Evolutionary conservation across 2,113 vertebrate genomes (phyloP).

Genomic region (Sander lucioperca): DNA sequence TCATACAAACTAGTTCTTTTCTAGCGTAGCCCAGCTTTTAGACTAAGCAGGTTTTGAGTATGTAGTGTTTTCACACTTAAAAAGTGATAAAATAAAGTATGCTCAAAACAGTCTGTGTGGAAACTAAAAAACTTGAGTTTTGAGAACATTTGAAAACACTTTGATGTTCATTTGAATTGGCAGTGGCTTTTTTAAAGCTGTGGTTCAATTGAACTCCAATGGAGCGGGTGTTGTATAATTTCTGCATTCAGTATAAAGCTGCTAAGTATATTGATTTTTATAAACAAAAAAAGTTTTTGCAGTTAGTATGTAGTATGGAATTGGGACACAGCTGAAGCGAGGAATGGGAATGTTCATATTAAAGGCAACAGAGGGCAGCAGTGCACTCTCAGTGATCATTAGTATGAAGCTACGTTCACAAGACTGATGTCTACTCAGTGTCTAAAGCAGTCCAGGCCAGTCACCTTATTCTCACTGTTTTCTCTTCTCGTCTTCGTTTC

Average conservation of each 20-base stretch:
- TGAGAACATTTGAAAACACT: neutral
- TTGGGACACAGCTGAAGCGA: neutral
- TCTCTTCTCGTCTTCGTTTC: neutral
- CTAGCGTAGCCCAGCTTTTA: neutral
- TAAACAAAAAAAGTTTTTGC: neutral
- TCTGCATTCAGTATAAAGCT: neutral
- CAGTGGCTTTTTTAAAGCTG: neutral
- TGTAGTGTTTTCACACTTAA: neutral
- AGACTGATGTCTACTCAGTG: neutral
- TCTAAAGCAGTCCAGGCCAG: neutral
- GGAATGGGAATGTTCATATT: constrained; percentile 5
- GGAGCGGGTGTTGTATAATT: neutral
- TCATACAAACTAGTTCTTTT: neutral
- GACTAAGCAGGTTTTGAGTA: neutral
- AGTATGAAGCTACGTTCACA: neutral
- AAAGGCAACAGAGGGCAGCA: constrained; percentile 72
- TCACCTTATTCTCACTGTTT: neutral
- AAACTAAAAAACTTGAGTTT: neutral
- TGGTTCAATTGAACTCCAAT: neutral
- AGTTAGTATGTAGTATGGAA: neutral
- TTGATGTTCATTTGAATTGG: neutral
- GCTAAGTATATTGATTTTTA: neutral
- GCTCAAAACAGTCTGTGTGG: neutral
- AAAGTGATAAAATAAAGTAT: neutral
- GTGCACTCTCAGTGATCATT: neutral